A percentile compares a stretch with the other conserved stretches of the same genome.
Evolutionary conservation across 2,113 vertebrate species (phyloP).

Genomic region (Chionomys nivalis): DNA sequence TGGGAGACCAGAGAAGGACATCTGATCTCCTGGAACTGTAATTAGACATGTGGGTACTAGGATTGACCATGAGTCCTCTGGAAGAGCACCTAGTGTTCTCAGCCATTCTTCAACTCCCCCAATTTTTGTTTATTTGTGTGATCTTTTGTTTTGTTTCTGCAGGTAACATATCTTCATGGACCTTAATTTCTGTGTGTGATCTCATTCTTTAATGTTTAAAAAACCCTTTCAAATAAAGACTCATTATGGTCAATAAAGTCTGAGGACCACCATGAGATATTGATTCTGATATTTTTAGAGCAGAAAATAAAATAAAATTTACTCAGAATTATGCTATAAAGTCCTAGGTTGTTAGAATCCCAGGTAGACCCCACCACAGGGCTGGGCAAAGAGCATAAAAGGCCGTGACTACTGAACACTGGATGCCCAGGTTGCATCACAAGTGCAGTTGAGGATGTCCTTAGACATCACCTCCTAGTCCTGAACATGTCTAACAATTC

Average conservation of each 20-base stretch:
- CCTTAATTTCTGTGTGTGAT: background rate
- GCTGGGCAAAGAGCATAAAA: background rate
- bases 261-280: background rate
- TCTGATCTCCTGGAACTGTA: background rate
- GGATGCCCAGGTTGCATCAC: background rate
- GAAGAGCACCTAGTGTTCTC: background rate
- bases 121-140: background rate
- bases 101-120: background rate
- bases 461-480: background rate
- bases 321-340: background rate
- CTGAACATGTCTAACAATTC: background rate
- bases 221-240: background rate
- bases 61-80: background rate
- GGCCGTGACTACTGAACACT: fast-evolving
- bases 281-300: background rate
- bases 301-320: background rate
- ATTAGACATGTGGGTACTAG: background rate
- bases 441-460: background rate
- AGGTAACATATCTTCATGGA: background rate
- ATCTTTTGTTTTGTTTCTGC: background rate
- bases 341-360: background rate
- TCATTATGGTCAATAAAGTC: background rate
- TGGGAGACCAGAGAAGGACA: background rate
- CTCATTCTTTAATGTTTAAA: background rate
- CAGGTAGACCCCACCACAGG: background rate